These are phyloP conservation scores for Andrena minutula DNA, from an alignment of 2,888 invertebrate species.

Conservation along the genomic window DNA sequence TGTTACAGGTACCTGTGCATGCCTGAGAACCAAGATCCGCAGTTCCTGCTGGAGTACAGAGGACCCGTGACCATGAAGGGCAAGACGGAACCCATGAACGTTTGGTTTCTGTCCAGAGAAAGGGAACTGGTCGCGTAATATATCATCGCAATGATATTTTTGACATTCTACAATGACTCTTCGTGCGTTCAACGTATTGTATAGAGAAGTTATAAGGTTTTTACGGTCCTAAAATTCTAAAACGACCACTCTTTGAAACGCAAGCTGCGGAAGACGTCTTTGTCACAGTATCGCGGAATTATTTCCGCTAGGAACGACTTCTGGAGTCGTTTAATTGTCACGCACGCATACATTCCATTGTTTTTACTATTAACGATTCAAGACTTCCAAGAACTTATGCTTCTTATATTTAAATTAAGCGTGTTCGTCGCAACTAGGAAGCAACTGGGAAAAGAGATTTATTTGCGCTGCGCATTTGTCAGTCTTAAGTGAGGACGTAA, in stretches of 20 bases:
- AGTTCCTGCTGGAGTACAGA: slow-evolving; percentile 93
- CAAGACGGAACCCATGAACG: slow-evolving; percentile 96
- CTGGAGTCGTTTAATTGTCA: not conserved
- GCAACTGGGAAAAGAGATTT: not conserved
- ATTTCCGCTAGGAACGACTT: slow-evolving; percentile 3
- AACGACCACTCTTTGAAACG: not conserved
- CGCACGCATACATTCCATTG: not conserved
- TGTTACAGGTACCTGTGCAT: slow-evolving; percentile 91
- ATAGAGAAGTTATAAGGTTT: slow-evolving; percentile 25
- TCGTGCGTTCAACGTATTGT: slow-evolving; percentile 2
- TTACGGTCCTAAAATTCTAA: slow-evolving; percentile 6
- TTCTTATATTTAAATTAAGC: not conserved
- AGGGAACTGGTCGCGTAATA: slow-evolving; percentile 77
- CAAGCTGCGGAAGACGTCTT: not conserved
- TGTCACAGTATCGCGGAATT: not conserved
- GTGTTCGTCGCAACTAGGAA: not conserved
- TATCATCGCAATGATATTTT: slow-evolving; percentile 72
- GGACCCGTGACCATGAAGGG: slow-evolving; percentile 97
- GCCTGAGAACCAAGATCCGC: slow-evolving; percentile 93
- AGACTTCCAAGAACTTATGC: not conserved
- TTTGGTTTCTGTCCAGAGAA: slow-evolving; percentile 92
- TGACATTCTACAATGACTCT: slow-evolving; percentile 41
- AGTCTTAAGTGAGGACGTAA: not conserved
- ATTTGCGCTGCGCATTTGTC: not conserved
- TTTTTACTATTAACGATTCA: too few species aligned